Evolutionary conservation across 2,888 invertebrate species (phyloP), one percentile per base, ranked within the genome.

Genomic region (Liodrosophila aerea): DNA sequence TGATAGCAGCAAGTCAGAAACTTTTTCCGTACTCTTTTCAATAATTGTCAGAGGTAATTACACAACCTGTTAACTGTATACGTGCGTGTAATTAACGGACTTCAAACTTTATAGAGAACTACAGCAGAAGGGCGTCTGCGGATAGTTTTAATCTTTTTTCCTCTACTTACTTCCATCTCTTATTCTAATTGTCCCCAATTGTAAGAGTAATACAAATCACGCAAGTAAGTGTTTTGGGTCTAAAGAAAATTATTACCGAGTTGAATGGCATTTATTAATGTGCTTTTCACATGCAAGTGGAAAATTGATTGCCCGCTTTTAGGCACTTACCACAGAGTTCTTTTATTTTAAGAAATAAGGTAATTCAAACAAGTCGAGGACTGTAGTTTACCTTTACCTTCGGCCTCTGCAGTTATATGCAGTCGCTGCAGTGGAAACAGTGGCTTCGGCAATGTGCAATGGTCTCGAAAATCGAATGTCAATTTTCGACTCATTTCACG

Each of bases 401-500:
- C 33, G 33, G 13, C 29, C 12, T 11, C n/a, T 22, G 13, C 31
- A 27, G 30, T 49, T 39, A 2, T 36, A 31, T 47, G 43, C 50
- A 71, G 12, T 36, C 34, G 8, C 8, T 8, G 12, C 11, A 36
- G 34, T 9, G 13, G 8, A 9, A 11, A 12, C 5, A 12, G 7
- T 12, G 12, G 15, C 16, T n/a, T 5, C 18, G 11, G 36, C 82
- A 49, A 30, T 80, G 87, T 77, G 80, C 88, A 87, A 85, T 87
- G 76, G 88, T 78, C 82, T 76, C 74, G 84, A 80, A 88, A 87
- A 87, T 88, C 85, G 87, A 88, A 88, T 85, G 88, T 81, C 87
- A 83, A 88, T 87, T 88, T 86, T 76, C 86, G 77, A 86, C 77
- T 86, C 86, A 87, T 88, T 87, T 88, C 88, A 87, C 85, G 88